A percentile compares a stretch with the other conserved stretches of the same genome.
Conservation (phyloP, 2,113 vertebrate species). For the Phrynocephalus versicolor region DNA sequence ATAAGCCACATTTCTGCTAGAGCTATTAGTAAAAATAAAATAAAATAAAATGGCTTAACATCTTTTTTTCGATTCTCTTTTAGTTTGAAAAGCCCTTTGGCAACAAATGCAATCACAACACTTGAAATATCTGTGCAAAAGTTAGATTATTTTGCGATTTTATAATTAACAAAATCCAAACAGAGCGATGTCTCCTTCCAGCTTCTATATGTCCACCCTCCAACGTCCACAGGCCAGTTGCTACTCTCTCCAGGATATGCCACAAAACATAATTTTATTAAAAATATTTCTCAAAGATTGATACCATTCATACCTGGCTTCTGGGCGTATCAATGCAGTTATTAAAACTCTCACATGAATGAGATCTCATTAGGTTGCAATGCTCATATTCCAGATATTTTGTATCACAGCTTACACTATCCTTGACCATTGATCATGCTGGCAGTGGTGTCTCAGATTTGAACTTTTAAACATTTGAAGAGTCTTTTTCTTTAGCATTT, state of each 20-base stretch:
- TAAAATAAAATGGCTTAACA: neutral
- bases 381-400: too few species aligned
- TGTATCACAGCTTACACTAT: too few species aligned
- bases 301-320: too few species aligned
- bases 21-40: neutral
- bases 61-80: neutral
- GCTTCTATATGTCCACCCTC: neutral
- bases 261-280: neutral
- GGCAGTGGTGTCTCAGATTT: too few species aligned
- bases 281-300: neutral
- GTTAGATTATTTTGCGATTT: neutral
- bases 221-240: neutral
- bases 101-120: neutral
- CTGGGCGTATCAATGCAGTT: too few species aligned
- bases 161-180: neutral
- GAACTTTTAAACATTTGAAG: too few species aligned
- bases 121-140: neutral
- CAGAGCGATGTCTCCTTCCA: neutral
- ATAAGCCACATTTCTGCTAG: neutral
- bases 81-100: neutral
- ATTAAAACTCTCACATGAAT: too few species aligned
- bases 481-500: too few species aligned
- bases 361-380: too few species aligned
- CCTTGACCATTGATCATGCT: too few species aligned
- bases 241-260: neutral